Evolutionary conservation across 2,797 vertebrate genomes (phyloP).

Genomic region (Acrocephalus scirpaceus): DNA sequence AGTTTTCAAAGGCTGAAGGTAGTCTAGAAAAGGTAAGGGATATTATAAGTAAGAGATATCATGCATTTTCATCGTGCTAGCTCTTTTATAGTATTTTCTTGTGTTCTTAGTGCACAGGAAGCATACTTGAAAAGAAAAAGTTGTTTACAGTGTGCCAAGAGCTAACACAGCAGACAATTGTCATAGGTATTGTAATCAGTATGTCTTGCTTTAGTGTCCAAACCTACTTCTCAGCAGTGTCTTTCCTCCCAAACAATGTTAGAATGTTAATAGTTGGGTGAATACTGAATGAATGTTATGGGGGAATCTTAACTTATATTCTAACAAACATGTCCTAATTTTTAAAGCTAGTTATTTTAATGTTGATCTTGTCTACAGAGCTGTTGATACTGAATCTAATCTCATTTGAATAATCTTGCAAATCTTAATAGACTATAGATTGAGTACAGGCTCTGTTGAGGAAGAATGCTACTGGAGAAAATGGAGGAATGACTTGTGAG

Average conservation of each 20-base stretch:
- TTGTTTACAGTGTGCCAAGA: neutral
- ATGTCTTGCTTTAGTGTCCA: neutral
- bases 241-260: neutral
- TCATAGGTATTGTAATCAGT: neutral
- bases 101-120: neutral
- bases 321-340: accelerated
- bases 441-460: neutral
- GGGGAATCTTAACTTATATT: neutral
- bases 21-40: neutral
- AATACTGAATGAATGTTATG: neutral
- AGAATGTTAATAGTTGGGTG: neutral
- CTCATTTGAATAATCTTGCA: neutral
- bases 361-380: neutral
- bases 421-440: neutral
- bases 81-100: neutral
- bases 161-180: neutral
- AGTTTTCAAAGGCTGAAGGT: neutral
- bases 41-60: neutral
- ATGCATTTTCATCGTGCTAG: neutral
- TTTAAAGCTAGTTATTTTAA: neutral
- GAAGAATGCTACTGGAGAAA: neutral
- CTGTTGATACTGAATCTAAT: neutral
- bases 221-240: neutral
- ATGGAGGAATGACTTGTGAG: neutral
- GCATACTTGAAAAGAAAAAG: neutral